Evolutionary conservation across 2,888 invertebrate genomes (phyloP), one percentile per base, ranked within the genome.

Genomic region (Dryococelus australis): DNA sequence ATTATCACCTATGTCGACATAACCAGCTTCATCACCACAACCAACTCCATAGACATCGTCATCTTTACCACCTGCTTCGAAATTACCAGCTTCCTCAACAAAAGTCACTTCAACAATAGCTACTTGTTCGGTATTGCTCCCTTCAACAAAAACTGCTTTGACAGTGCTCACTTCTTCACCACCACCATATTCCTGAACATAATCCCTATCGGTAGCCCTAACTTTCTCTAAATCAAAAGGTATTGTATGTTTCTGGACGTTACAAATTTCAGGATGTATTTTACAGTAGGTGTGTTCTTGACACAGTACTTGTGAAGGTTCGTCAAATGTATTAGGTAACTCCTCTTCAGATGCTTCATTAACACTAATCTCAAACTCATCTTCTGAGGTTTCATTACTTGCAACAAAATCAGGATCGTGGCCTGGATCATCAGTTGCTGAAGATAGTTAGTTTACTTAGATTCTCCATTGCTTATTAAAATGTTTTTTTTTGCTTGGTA

Each of bases 321-420:
- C 12, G 47, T 47, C 47, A 47, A 20, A 65, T n/a, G n/a, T n/a
- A n/a, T n/a, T n/a, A n/a, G n/a, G n/a, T n/a, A n/a, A n/a, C n/a
- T n/a, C n/a, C n/a, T n/a, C 65, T 65, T 65, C 65, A n/a, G 65
- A 65, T n/a, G 65, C 65, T 65, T 65, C n/a, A 65, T 51, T 51
- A 8, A 51, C 2, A 51, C 51, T 51, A 51, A 51, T 51, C 8
- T 51, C 51, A 51, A 51, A 51, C 51, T 51, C 51, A 5, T 65
- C 65, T 65, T 65, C 65, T 65, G 65, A 16, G 65, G 65, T 65
- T 20, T 65, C 65, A 65, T 20, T 16, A 65, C 0, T 65, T n/a
- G 16, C 10, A 65, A 65, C 65, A 65, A 65, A 65, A 65, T 65
- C 65, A 65, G 65, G 6, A 2, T 65, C 65, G 24, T 24, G 20